Evolutionary conservation across 2,797 vertebrate genomes (phyloP), one percentile per base, ranked within the genome.

Genomic region (Hoplostethus atlanticus): DNA sequence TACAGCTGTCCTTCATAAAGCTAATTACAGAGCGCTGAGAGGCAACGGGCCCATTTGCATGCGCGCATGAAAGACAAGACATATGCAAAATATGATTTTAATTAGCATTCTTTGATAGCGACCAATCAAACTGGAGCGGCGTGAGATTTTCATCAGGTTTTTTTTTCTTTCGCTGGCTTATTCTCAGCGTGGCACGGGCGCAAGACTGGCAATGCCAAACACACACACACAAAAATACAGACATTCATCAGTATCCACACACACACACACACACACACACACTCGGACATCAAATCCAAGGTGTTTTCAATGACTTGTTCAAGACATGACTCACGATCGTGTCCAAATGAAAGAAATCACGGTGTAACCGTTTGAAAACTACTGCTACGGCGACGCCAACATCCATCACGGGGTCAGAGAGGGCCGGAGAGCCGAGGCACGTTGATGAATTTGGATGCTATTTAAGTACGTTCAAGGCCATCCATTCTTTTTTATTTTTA

Each of bases 1-100:
- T 98, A 97, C 96, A 98, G 96, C 96, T 98, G 97, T 98, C 97
- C 97, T 98, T 98, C 96, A 98, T 96, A 97, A 97, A 97, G 95
- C 96, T 97, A 97, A 97, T 97, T 97, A 98, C 96, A 96, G 97
- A 97, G 96, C 94, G 96, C 97, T 98, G 95, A 97, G 96, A 98
- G 97, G 96, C 96, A 97, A 96, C 90, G 92, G 93, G 93, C 68
- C 88, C 93, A 97, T 97, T 97, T 98, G 96, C 96, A 98, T 97
- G 97, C 94, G 95, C 90, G 94, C 95, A 97, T 96, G 96, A 97
- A 97, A 97, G 95, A 95, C 96, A 96, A 95, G 97, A 94, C 95
- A 96, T 96, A 97, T 97, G 97, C 96, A 97, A 97, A 97, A 96
- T 96, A 96, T 96, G 94, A 96, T 97, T 98, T 97, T 97, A 98